Evolutionary conservation across 2,888 invertebrate genomes (phyloP).

Genomic region (Lomographa bimaculata): DNA sequence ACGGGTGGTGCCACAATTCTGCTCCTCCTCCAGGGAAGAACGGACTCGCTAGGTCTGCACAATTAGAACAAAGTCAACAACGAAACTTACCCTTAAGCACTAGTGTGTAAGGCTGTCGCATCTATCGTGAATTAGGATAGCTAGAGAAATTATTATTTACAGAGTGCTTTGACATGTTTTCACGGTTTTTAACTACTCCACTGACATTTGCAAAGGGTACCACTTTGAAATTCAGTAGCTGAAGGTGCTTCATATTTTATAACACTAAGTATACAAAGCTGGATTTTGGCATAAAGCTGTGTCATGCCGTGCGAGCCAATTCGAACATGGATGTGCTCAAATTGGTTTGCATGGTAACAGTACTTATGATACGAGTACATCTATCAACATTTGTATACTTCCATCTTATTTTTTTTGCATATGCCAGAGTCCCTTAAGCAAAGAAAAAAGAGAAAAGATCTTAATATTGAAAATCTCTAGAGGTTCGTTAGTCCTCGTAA

Average conservation of each 20-base stretch:
- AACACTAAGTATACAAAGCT: too few relatives aligned
- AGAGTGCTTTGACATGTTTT: constrained; percentile 68
- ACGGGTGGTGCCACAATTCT: constrained; percentile 97
- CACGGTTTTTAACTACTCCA: constrained; percentile 40
- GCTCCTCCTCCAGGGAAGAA: constrained; percentile 95
- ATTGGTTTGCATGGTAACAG: too few relatives aligned
- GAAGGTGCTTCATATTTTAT: too few relatives aligned
- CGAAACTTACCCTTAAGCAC: constrained; percentile 26
- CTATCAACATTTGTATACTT: too few relatives aligned
- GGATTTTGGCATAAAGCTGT: too few relatives aligned
- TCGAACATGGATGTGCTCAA: too few relatives aligned
- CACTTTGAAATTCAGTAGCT: too few relatives aligned
- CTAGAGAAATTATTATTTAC: constrained; percentile 64
- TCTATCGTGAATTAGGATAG: constrained; percentile 27
- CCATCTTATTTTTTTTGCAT: constrained; percentile 5
- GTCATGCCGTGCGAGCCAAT: too few relatives aligned
- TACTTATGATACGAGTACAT: too few relatives aligned
- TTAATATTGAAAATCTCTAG: constrained; percentile 2
- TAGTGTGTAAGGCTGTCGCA: constrained; percentile 25
- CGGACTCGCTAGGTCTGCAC: constrained; percentile 95
- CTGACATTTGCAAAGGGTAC: constrained; percentile 14
- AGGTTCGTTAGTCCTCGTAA: constrained; percentile 19
- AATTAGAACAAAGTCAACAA: constrained; percentile 34
- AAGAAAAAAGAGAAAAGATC: constrained; percentile 1
- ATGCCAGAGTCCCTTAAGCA: constrained; percentile 7